Percentiles rank a stretch among this genome's conserved stretches.
Evolutionary conservation across 2,797 vertebrate genomes (phyloP).

Genomic region (Phalanger gymnotis): DNA sequence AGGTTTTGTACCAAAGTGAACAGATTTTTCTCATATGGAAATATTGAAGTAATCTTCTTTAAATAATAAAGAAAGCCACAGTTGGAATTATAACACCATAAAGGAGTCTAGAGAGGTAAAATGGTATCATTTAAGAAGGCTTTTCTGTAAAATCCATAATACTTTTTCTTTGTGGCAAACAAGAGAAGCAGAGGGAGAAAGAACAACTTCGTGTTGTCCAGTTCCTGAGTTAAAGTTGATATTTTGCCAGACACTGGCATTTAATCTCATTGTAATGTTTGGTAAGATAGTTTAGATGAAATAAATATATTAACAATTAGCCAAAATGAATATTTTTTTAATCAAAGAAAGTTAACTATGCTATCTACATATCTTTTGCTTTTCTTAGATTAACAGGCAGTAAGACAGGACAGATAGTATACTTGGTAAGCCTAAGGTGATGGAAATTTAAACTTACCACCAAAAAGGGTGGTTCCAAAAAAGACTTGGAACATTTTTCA

Average conservation of each 20-base stretch:
- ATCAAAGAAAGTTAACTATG: not conserved
- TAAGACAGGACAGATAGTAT: not conserved
- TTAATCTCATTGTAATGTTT: not conserved
- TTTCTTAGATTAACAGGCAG: not conserved
- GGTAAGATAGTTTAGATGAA: slow-evolving; percentile 26
- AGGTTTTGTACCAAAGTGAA: not conserved
- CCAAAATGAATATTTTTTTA: slow-evolving; percentile 20
- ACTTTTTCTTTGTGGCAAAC: slow-evolving; percentile 3
- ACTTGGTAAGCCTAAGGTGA: not conserved
- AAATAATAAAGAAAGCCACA: slow-evolving; percentile 35
- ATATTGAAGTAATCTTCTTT: not conserved
- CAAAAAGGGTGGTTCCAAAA: too few relatives aligned
- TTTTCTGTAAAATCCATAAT: slow-evolving; percentile 46
- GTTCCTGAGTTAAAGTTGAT: not conserved
- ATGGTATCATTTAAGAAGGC: not conserved
- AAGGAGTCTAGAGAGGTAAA: slow-evolving; percentile 7
- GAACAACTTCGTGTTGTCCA: not conserved
- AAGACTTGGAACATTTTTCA: slow-evolving; percentile 52
- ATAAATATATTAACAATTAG: slow-evolving; percentile 12
- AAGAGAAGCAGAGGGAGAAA: slow-evolving; percentile 6
- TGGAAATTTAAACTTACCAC: not conserved
- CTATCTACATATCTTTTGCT: not conserved
- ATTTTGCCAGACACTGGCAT: not conserved
- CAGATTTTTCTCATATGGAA: not conserved
- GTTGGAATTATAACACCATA: not conserved